Conservation (phyloP, 2,888 invertebrate genomes). For the Dugesia japonica region DNA sequence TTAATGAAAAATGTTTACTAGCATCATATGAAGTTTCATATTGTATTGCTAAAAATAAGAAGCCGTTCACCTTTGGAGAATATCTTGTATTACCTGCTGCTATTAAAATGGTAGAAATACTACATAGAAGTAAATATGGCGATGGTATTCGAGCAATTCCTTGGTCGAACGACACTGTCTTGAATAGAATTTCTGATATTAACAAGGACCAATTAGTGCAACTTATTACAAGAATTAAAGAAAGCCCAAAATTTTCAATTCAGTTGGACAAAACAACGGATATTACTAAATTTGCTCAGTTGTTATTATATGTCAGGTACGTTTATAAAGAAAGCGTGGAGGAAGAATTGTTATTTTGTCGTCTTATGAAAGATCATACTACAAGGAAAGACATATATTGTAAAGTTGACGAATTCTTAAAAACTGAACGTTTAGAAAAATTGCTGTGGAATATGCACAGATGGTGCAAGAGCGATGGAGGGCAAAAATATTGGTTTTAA, state of each 20-base stretch:
- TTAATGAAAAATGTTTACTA: background rate
- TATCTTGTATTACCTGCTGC: constrained; percentile 7
- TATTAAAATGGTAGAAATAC: constrained; percentile 16
- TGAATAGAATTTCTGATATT: constrained; percentile 10
- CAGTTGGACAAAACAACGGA: constrained; percentile 15
- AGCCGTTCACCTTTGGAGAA: constrained; percentile 7
- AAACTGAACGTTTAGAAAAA: background rate
- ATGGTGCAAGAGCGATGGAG: background rate
- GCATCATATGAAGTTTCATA: constrained; percentile 10
- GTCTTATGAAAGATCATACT: background rate
- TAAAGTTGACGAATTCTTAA: constrained; percentile 7
- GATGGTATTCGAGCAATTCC: background rate
- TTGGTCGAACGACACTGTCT: background rate
- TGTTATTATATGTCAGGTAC: background rate
- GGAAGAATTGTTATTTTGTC: constrained; percentile 9
- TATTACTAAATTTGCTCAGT: background rate
- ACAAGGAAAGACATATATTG: background rate
- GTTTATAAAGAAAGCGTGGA: constrained; percentile 3
- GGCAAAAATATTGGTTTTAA: background rate
- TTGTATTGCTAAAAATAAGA: background rate
- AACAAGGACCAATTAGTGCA: background rate
- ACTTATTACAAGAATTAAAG: constrained; percentile 1
- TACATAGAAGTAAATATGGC: constrained; percentile 10
- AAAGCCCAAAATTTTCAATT: constrained; percentile 2
- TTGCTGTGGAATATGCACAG: constrained; percentile 24